Evolutionary conservation across 1,140 invertebrate species (phyloP).

Genomic region (Platyura marginata): DNA sequence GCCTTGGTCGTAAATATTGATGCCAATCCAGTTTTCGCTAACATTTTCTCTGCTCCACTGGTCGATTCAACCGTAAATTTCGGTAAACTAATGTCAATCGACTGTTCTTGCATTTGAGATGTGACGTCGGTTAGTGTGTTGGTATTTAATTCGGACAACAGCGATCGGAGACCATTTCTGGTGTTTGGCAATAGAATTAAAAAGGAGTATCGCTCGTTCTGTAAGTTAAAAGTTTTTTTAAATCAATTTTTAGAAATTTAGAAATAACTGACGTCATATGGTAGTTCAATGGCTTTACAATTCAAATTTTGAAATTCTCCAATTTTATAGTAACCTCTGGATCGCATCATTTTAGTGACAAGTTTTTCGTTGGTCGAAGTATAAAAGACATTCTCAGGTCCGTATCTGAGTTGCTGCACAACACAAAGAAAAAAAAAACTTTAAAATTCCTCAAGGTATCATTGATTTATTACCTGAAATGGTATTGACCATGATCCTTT

Average conservation of each 20-base stretch:
- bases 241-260: no score
- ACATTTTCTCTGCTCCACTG: constrained; percentile 17
- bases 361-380: constrained; percentile 32
- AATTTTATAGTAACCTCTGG: constrained; percentile 29
- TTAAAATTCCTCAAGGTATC: neutral
- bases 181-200: constrained; percentile 31
- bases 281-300: constrained; percentile 32
- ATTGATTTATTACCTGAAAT: constrained; percentile 12
- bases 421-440: neutral
- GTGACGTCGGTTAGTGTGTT: constrained; percentile 1
- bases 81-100: constrained; percentile 9
- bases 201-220: constrained; percentile 34
- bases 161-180: constrained; percentile 28
- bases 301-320: constrained; percentile 31
- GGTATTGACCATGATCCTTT: constrained; percentile 24
- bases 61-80: constrained; percentile 21
- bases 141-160: constrained; percentile 18
- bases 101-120: neutral
- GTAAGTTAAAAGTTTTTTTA: constrained; percentile 10
- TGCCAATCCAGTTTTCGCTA: constrained; percentile 20
- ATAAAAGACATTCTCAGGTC: constrained; percentile 31
- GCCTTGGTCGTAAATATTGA: constrained; percentile 34
- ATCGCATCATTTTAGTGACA: constrained; percentile 32
- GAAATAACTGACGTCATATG: constrained; percentile 29
- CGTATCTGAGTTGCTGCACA: constrained; percentile 10